Conservation (phyloP, 2,888 invertebrate genomes). For the Hirtodrosophila duncani region DNA sequence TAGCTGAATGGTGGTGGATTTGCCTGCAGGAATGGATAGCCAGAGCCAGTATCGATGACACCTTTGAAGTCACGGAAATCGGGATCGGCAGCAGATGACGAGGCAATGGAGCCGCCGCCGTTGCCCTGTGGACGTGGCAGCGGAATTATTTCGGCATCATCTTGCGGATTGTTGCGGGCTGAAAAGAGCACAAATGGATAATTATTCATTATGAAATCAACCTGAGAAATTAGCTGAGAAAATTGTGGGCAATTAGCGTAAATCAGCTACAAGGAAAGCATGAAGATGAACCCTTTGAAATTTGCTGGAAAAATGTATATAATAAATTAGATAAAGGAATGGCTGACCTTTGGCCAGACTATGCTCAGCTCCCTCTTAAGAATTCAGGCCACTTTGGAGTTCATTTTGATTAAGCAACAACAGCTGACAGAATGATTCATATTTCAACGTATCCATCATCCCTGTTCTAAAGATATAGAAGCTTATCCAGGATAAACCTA, state of each 20-base stretch:
- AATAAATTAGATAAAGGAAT: too few relatives aligned
- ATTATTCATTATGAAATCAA: constrained; percentile 39
- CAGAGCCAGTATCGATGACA: constrained; percentile 75
- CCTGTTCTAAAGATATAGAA: too few relatives aligned
- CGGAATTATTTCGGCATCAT: constrained; percentile 74
- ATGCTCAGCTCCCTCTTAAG: too few relatives aligned
- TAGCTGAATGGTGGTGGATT: constrained; percentile 68
- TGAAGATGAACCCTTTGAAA: constrained; percentile 25
- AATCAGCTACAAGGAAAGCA: constrained; percentile 48
- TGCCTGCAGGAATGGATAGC: constrained; percentile 74
- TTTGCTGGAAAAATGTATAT: too few relatives aligned
- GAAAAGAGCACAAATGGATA: constrained; percentile 23
- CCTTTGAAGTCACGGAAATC: constrained; percentile 75
- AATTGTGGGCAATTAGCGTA: constrained; percentile 35
- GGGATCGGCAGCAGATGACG: constrained; percentile 33
- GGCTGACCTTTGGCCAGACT: constrained; percentile 30
- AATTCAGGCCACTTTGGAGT: too few relatives aligned
- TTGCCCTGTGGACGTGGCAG: constrained; percentile 45
- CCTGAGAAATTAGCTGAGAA: constrained; percentile 20
- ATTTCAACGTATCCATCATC: too few relatives aligned
- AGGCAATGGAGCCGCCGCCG: constrained; percentile 31
- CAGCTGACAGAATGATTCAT: too few relatives aligned
- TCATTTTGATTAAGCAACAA: too few relatives aligned
- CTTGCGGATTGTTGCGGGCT: constrained; percentile 70
- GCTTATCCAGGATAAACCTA: too few relatives aligned